These are phyloP conservation scores for Coreoperca whiteheadi DNA, from an alignment of 2,113 vertebrate species.

Conservation along the genomic window DNA sequence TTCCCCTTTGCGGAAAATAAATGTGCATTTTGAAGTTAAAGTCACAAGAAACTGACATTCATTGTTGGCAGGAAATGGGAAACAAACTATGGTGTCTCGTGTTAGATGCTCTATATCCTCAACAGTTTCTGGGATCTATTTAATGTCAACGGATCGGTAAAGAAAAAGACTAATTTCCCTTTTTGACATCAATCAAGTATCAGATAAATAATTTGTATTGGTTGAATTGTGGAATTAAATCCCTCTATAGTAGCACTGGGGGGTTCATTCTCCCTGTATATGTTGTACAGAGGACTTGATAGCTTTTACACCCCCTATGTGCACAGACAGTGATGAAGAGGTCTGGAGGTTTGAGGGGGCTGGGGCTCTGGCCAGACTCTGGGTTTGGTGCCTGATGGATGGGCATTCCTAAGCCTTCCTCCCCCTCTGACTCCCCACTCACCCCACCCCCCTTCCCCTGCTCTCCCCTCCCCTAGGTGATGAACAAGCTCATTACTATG, in stretches of 20 bases:
- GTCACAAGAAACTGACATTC: neutral
- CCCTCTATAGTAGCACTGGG: neutral
- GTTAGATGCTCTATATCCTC: neutral
- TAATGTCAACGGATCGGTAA: neutral
- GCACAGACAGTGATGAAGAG: slow-evolving; percentile 67
- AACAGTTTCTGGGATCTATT: neutral
- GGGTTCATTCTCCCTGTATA: neutral
- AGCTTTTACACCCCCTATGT: slow-evolving; percentile 10
- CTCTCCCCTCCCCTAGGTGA: slow-evolving; percentile 59
- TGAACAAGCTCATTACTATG: slow-evolving; percentile 75
- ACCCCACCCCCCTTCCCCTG: neutral
- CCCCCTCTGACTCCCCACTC: neutral
- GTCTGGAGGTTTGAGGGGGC: slow-evolving; percentile 55
- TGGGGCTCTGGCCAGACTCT: slow-evolving; percentile 40
- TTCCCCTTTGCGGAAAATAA: neutral
- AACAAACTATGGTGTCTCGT: neutral
- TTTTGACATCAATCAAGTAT: too few species aligned
- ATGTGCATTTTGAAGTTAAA: neutral
- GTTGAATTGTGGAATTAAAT: neutral
- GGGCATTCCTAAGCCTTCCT: slow-evolving; percentile 66
- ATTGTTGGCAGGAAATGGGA: neutral
- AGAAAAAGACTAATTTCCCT: neutral
- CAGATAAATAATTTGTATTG: neutral
- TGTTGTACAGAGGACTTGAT: neutral
- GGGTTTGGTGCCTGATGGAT: slow-evolving; percentile 70